phyloP scores from a whole-genome alignment of 2,113 vertebrate species.

The Centrocercus urophasianus region DNA sequence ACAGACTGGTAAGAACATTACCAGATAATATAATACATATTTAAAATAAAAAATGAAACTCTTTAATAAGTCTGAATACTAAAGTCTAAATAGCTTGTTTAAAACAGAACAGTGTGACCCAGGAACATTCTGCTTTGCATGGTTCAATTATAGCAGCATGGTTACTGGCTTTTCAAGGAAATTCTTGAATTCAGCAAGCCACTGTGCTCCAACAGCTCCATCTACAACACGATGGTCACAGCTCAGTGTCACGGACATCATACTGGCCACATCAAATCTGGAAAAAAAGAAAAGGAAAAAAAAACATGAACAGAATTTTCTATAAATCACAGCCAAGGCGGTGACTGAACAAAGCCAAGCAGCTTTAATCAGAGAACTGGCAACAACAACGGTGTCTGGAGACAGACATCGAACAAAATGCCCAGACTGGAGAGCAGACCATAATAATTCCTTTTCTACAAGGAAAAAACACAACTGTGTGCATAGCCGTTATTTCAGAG shows the following conservation, averaged over 20 bases:
- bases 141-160: conserved; percentile 88
- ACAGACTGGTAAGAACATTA: conserved; percentile 76
- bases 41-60: conserved; percentile 77
- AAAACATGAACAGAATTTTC: neutral
- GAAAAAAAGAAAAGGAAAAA: neutral
- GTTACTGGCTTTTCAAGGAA: conserved; percentile 92
- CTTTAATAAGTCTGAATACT: conserved; percentile 71
- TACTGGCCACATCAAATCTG: conserved; percentile 92
- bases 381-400: neutral
- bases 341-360: neutral
- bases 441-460: neutral
- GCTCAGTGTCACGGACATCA: conserved; percentile 97
- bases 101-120: conserved; percentile 71
- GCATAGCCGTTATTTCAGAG: neutral
- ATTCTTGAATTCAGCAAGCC: conserved; percentile 94
- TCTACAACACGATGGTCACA: conserved; percentile 96
- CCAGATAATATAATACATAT: conserved; percentile 72
- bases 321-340: neutral
- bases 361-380: neutral
- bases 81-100: conserved; percentile 78
- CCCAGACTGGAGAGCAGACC: rapidly evolving
- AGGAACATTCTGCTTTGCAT: conserved; percentile 44
- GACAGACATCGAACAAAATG: neutral
- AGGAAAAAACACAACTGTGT: neutral
- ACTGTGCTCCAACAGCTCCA: conserved; percentile 94